Percentiles rank a stretch among this genome's conserved stretches.
These are phyloP conservation scores for Anseranas semipalmata DNA, from an alignment of 2,113 vertebrate genomes.

Conservation along the genomic window DNA sequence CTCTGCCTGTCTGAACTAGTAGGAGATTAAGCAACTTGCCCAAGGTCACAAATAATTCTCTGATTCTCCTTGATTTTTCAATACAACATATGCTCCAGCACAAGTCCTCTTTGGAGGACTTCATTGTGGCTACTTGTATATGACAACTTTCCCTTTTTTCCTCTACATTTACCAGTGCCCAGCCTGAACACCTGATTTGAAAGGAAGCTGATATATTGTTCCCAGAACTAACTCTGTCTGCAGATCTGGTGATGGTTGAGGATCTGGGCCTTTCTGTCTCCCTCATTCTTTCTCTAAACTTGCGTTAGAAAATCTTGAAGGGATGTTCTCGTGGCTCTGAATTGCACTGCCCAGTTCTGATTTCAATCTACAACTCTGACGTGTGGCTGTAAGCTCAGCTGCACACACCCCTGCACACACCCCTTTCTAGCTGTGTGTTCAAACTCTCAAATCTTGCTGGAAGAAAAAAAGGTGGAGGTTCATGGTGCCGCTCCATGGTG, in stretches of 20 bases:
- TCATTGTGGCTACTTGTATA: neutral
- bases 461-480: neutral
- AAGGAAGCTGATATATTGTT: neutral
- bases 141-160: neutral
- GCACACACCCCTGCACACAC: neutral
- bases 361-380: neutral
- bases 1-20: neutral
- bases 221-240: neutral
- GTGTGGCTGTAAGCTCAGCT: neutral
- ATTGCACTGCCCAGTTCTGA: neutral
- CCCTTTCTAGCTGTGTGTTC: neutral
- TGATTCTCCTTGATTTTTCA: constrained; percentile 8
- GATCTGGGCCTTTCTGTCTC: neutral
- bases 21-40: neutral
- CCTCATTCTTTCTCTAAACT: neutral
- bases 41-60: neutral
- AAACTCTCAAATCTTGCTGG: neutral
- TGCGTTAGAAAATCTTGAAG: neutral
- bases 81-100: neutral
- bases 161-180: neutral
- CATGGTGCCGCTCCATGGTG: neutral
- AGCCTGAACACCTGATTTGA: neutral
- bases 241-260: neutral
- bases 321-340: neutral
- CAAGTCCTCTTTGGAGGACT: neutral